Conservation (phyloP, 2,113 vertebrate species). For the Thamnaconus septentrionalis region DNA sequence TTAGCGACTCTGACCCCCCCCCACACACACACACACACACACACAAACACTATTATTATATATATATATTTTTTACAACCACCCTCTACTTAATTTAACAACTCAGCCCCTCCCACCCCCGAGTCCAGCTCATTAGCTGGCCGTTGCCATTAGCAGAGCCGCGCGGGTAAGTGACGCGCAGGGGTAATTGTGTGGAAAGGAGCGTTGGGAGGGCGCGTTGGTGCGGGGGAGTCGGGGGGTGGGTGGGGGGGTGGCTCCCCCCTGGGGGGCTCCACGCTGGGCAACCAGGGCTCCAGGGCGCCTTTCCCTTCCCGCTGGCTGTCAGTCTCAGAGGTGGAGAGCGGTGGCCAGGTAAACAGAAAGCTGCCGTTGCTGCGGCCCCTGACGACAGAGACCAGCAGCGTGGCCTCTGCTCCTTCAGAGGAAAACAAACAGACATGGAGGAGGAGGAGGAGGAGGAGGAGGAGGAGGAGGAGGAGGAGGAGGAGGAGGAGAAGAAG, state of each 20-base stretch:
- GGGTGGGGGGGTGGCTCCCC: conserved; percentile 32
- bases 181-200: conserved; percentile 78
- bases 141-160: conserved; percentile 77
- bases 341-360: conserved; percentile 76
- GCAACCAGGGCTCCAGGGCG: conserved; percentile 73
- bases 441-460: no score
- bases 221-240: no score
- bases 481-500: no score
- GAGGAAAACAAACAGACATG: no score
- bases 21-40: no score
- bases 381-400: conserved; percentile 35
- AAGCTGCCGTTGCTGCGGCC: conserved; percentile 24
- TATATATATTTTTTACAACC: conserved; percentile 44
- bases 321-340: conserved; percentile 77
- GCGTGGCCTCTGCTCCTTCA: no score
- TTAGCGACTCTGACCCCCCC: conserved; percentile 63
- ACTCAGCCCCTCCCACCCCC: conserved; percentile 9
- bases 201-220: conserved; percentile 52
- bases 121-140: conserved; percentile 78
- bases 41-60: conserved; percentile 25
- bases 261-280: conserved; percentile 19
- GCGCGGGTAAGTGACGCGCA: conserved; percentile 73
- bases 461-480: no score
- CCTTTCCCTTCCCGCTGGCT: conserved; percentile 68
- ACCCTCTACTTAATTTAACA: conserved; percentile 47